phyloP scores from a whole-genome alignment of 1,140 invertebrate genomes.

The Pogonomyrmex californicus region DNA sequence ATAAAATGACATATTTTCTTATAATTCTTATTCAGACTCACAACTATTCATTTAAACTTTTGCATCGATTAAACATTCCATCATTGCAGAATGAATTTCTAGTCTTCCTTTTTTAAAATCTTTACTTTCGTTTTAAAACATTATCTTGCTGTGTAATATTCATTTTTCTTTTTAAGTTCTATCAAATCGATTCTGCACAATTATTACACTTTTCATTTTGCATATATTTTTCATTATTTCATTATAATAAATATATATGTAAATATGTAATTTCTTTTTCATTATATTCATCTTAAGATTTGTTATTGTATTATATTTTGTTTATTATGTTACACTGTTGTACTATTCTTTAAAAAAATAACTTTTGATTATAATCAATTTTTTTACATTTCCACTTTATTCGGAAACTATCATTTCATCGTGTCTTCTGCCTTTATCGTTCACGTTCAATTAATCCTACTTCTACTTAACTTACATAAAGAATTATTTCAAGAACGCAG shows the following conservation, averaged over 20 bases:
- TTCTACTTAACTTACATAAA: background rate
- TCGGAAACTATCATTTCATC: slow-evolving; percentile 7
- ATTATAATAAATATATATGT: background rate
- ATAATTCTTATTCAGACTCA: slow-evolving; percentile 1
- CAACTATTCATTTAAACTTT: background rate
- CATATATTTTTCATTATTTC: background rate
- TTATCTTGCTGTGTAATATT: background rate
- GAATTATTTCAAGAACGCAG: slow-evolving; percentile 15
- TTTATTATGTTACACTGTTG: background rate
- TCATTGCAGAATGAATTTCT: background rate
- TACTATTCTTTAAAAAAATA: background rate
- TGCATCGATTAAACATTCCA: background rate
- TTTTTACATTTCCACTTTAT: background rate
- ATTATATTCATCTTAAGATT: background rate
- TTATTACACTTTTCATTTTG: background rate
- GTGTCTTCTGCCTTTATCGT: background rate
- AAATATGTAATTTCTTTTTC: background rate
- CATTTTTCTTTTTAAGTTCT: background rate
- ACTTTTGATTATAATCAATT: background rate
- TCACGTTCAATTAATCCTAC: background rate
- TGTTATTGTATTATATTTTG: background rate
- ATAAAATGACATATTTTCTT: background rate
- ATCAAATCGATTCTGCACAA: background rate
- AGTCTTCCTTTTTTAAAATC: background rate
- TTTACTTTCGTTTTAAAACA: slow-evolving; percentile 3